These are phyloP conservation scores for Holothuria scabra DNA, from an alignment of 53 echinoderm and acorn worm species.

Conservation along the genomic window DNA sequence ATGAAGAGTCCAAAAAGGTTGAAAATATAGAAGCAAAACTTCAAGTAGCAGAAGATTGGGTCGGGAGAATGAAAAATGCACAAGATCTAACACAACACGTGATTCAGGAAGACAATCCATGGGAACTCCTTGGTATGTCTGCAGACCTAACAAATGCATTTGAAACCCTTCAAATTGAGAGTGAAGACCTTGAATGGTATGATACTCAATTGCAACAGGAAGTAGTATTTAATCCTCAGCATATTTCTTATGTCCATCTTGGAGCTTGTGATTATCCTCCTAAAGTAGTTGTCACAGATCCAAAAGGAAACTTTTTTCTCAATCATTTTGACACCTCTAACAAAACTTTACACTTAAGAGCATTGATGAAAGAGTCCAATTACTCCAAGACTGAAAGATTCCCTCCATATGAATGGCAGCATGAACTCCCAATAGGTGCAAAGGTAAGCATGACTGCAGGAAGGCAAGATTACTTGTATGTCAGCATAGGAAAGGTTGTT, in stretches of 20 bases:
- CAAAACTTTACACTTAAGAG: background rate
- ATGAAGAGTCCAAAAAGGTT: background rate
- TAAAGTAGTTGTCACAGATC: background rate
- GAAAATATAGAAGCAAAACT: background rate
- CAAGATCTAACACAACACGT: constrained; percentile 9
- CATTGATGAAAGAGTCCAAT: too few species aligned
- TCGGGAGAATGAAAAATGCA: background rate
- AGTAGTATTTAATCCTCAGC: background rate
- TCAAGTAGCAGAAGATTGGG: background rate
- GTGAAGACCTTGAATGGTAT: background rate
- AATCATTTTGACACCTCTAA: background rate
- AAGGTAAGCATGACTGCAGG: background rate
- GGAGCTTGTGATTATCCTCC: background rate
- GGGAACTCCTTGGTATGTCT: background rate
- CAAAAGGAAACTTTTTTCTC: background rate
- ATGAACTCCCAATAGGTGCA: background rate
- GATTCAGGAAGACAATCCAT: background rate
- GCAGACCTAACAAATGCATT: background rate
- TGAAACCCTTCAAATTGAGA: background rate
- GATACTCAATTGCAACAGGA: background rate
- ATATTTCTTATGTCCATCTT: background rate
- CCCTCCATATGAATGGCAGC: background rate
- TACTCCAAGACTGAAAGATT: too few species aligned
- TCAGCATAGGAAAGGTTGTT: too few species aligned
- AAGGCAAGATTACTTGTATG: too few species aligned